A percentile compares a stretch with the other conserved stretches of the same genome.
phyloP scores from a whole-genome alignment of 1,140 invertebrate genomes.

The Periplaneta americana region DNA sequence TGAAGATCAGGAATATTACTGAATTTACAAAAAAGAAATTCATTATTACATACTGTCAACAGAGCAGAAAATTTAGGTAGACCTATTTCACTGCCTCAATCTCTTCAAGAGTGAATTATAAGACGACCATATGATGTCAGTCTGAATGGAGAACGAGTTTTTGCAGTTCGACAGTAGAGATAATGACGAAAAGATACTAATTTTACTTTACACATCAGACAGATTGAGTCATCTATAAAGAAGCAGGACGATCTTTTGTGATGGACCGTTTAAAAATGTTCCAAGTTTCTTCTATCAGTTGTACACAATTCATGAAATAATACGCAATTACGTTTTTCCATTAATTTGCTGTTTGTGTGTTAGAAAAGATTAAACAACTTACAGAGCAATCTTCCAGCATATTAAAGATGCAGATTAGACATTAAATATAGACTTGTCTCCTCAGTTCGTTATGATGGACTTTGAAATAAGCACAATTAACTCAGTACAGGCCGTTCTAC shows the following conservation, averaged over 20 bases:
- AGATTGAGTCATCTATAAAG: background rate
- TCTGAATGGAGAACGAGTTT: no score
- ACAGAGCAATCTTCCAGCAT: constrained; percentile 7
- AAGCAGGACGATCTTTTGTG: constrained; percentile 10
- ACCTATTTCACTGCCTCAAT: no score
- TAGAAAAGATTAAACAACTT: constrained; percentile 5
- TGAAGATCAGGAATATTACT: no score
- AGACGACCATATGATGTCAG: no score
- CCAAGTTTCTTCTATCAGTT: constrained; percentile 21
- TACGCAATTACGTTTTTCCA: constrained; percentile 7
- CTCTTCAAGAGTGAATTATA: no score
- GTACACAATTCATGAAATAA: constrained; percentile 21
- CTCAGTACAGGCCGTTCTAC: background rate
- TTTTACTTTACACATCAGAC: background rate
- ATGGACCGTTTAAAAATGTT: constrained; percentile 21
- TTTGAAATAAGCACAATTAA: background rate
- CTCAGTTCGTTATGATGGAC: background rate
- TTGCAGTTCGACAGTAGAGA: no score
- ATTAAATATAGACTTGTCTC: background rate
- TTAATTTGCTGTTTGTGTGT: constrained; percentile 10
- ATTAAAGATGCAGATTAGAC: background rate
- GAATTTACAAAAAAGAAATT: no score
- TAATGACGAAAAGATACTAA: no score
- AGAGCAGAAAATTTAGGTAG: no score
- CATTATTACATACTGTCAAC: no score